Evolutionary conservation across 2,113 vertebrate species (phyloP).

Genomic region (Podilymbus podiceps): DNA sequence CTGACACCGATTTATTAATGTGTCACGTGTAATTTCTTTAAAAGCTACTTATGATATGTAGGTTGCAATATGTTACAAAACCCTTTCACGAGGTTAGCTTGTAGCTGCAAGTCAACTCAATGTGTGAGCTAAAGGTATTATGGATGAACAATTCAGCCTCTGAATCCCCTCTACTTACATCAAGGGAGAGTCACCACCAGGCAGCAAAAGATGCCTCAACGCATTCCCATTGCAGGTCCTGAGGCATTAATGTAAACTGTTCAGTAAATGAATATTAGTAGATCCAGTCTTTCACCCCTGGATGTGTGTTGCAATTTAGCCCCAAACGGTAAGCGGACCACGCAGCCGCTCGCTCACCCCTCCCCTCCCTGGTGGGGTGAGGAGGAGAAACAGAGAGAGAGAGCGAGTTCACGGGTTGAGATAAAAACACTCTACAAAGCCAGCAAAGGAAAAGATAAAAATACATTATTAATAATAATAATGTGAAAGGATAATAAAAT

Average conservation of each 20-base stretch:
- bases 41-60: neutral
- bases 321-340: too few species aligned
- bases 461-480: too few species aligned
- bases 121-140: fast-evolving
- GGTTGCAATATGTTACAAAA: neutral
- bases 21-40: neutral
- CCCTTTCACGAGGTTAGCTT: neutral
- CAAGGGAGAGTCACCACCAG: neutral
- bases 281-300: neutral
- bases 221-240: neutral
- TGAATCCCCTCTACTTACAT: neutral
- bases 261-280: neutral
- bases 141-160: neutral
- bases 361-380: too few species aligned
- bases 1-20: neutral
- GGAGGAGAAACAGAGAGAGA: too few species aligned
- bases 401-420: too few species aligned
- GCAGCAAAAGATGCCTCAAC: neutral
- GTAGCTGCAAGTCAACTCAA: neutral
- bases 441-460: too few species aligned
- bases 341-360: too few species aligned
- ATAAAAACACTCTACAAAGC: too few species aligned
- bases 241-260: neutral
- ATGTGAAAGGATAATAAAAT: too few species aligned
- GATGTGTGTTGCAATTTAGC: neutral